Evolutionary conservation across 2,888 invertebrate species (phyloP), one percentile per base, ranked within the genome.

Genomic region (Andrena praecox): DNA sequence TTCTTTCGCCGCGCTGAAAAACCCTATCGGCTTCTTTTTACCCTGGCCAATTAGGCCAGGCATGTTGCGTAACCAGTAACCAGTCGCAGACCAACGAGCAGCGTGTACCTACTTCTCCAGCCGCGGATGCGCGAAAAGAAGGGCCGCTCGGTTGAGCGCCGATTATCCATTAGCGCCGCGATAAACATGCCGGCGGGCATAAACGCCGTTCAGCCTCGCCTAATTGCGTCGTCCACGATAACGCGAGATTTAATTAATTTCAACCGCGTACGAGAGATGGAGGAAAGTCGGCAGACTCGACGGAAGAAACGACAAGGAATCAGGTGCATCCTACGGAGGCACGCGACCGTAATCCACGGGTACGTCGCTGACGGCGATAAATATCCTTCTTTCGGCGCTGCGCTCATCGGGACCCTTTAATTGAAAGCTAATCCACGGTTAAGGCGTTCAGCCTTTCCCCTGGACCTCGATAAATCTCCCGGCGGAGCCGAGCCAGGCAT

Each of bases 401-500:
- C 80, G 83, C 82, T 89, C 78, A 74, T 87, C 88, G 77, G 84
- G 84, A 88, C 85, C 84, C 85, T 87, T 85, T 92, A 92, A 93
- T 93, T 92, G 92, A 91, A 92, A 92, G 80, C 89, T 92, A 92
- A 92, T 92, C 92, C 92, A 78, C 70, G 85, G 87, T 80, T 89
- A 89, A 92, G 89, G 85, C 80, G 70, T 60, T 75, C 79, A 29
- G 73, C 72, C 56, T 67, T 60, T 88, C 72, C 67, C 56, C 71
- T 80, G 52, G 33, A 86, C 85, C 86, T 82, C 90, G 86, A 92
- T 92, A 92, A 92, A 92, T 92, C 91, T 87, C 79, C 75, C 4
- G 16, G 52, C 27, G 27, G 27, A 31, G 24, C 24, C 31, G 4
- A 10, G 56, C 60, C 62, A 2, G 20, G 59, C 2, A 8, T 20